phyloP scores from a whole-genome alignment of 2,797 vertebrate species.

The Rhinella marina region DNA sequence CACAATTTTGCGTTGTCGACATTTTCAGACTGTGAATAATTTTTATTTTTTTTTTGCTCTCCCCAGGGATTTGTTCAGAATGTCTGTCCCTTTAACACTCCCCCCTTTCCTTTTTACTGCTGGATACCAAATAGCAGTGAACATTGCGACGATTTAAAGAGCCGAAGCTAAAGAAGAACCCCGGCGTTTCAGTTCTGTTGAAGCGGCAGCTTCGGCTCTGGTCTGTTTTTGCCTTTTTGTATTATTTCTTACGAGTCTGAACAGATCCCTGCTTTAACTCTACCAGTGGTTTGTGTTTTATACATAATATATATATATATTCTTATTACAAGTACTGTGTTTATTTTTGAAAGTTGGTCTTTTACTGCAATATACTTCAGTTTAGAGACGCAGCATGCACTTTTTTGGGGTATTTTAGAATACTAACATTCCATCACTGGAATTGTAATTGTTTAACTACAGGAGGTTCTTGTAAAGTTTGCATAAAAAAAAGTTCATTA shows the following conservation, averaged over 20 bases:
- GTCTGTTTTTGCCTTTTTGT: constrained; percentile 32
- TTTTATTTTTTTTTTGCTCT: constrained; percentile 18
- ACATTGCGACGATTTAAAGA: constrained; percentile 19
- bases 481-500: constrained; percentile 57
- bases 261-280: constrained; percentile 59
- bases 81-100: neutral
- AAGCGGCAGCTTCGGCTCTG: constrained; percentile 39
- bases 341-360: constrained; percentile 63
- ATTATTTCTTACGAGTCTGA: constrained; percentile 49
- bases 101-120: constrained; percentile 42
- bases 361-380: constrained; percentile 62
- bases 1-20: constrained; percentile 38
- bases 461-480: constrained; percentile 61
- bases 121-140: constrained; percentile 49
- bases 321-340: constrained; percentile 63
- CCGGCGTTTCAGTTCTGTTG: constrained; percentile 51
- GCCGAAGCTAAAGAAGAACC: constrained; percentile 6
- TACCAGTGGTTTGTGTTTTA: constrained; percentile 63
- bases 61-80: constrained; percentile 59
- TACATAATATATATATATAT: constrained; percentile 64
- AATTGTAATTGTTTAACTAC: constrained; percentile 63
- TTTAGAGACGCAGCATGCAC: constrained; percentile 63
- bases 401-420: constrained; percentile 63
- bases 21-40: constrained; percentile 61
- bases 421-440: constrained; percentile 61